Evolutionary conservation across 2,888 invertebrate genomes (phyloP).

Genomic region (Abrostola tripartita): DNA sequence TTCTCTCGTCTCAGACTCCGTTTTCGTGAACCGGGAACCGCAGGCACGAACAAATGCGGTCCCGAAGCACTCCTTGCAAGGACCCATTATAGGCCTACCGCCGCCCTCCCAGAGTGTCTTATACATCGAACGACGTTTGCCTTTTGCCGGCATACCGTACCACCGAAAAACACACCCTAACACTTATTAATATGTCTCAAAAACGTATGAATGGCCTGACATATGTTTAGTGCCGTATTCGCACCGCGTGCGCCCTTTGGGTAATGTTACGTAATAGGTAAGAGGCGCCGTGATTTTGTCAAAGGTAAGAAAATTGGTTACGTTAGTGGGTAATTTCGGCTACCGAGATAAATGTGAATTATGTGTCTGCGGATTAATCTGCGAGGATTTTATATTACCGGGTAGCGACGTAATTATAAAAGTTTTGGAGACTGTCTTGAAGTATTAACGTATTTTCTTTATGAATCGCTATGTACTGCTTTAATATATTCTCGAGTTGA

Average conservation of each 20-base stretch:
- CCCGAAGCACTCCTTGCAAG: slow-evolving; percentile 56
- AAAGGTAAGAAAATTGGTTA: slow-evolving; percentile 88
- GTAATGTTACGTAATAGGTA: slow-evolving; percentile 87
- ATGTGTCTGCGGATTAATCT: slow-evolving; percentile 67
- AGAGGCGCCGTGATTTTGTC: slow-evolving; percentile 84
- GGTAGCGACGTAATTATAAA: slow-evolving; percentile 23
- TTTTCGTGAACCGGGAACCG: slow-evolving; percentile 69
- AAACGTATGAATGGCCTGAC: slow-evolving; percentile 64
- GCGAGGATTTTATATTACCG: slow-evolving; percentile 49
- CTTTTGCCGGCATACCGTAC: slow-evolving; percentile 63
- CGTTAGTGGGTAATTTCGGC: slow-evolving; percentile 83
- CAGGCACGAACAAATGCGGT: slow-evolving; percentile 73
- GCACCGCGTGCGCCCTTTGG: slow-evolving; percentile 84
- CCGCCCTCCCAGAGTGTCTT: slow-evolving; percentile 73
- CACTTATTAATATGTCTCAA: slow-evolving; percentile 77
- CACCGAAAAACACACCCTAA: slow-evolving; percentile 77
- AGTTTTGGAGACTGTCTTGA: slow-evolving; percentile 15
- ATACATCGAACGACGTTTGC: slow-evolving; percentile 68
- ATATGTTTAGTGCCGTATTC: slow-evolving; percentile 76
- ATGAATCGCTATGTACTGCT: not conserved
- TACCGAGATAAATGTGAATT: slow-evolving; percentile 76
- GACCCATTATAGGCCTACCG: slow-evolving; percentile 77
- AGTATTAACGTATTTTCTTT: not conserved
- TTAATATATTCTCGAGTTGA: not conserved
- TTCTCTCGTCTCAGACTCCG: slow-evolving; percentile 75